Evolutionary conservation across 2,113 vertebrate genomes (phyloP), one percentile per base, ranked within the genome.

Genomic region (Ictalurus furcatus): DNA sequence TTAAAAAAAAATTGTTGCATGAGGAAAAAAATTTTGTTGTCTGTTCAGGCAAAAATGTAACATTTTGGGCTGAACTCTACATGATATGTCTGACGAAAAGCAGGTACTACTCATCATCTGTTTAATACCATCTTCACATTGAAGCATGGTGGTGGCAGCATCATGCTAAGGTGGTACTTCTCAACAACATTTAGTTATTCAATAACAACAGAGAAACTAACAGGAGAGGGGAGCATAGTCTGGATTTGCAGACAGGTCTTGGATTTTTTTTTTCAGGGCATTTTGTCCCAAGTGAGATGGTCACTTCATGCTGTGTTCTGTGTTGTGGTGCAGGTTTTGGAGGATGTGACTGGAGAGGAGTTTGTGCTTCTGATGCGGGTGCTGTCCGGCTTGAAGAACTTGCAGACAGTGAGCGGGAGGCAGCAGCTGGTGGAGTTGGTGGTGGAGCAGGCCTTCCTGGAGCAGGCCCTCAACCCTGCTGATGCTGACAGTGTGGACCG

Each of bases 361-460:
- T 99, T 99, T 95, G 98, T 99, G 67, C 95, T 99, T n/a, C 96
- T 99, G 93, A 99, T 99, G 98, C 98, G 98, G 58, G 95, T 99
- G 67, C 78, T 99, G 34, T 98, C 97, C 0, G 95, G 95, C 16
- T 94, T 99, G 88, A 97, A 97, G 92, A 97, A 94, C 88, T 93
- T 99, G 90, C 98, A 99, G 96, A 98, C 98, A 11, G 98, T 99
- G 71, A 98, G 96, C 34, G 98, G 98, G 12, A 95, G 98, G 19
- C 98, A 99, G 88, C 98, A 99, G 14, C 95, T 99, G 34, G 98
- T 99, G 81, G 98, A 99, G 94, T 92, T 99, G 92, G 98, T 99
- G 85, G 97, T 98, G 0, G 98, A 99, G 61, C 98, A 99, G 93
- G 98, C 98, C 5, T 98, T 97, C 92, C 95, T 99, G 89, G 97